Evolutionary conservation across 92 coral and sea anemone species (phyloP).

Genomic region (Siderastrea radians): DNA sequence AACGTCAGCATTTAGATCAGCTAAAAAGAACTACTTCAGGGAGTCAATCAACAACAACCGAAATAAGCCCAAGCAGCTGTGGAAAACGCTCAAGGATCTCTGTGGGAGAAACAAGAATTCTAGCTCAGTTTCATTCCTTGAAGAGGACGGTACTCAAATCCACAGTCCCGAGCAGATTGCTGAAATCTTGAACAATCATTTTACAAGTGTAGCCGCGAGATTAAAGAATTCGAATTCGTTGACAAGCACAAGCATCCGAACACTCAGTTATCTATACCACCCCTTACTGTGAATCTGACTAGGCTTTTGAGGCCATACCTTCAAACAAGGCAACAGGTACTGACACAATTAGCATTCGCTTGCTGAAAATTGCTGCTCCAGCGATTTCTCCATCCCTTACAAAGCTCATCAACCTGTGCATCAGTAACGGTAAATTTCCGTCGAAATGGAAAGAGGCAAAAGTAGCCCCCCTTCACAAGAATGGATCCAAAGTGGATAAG

Average conservation of each 20-base stretch:
- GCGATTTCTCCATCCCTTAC: slow-evolving; percentile 55
- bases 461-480: slow-evolving; percentile 18
- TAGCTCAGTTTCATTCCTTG: no score
- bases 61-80: no score
- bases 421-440: slow-evolving; percentile 40
- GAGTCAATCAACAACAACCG: no score
- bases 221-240: slow-evolving; percentile 29
- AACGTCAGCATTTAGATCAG: no score
- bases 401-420: slow-evolving; percentile 45
- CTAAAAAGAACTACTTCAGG: no score
- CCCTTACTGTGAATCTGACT: slow-evolving; percentile 12
- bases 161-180: no score
- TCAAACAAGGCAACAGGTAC: slow-evolving; percentile 61
- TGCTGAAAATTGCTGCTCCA: slow-evolving; percentile 64
- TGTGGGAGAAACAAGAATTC: no score
- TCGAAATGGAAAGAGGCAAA: slow-evolving; percentile 30
- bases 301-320: slow-evolving; percentile 45
- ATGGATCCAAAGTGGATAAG: background rate
- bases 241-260: slow-evolving; percentile 25
- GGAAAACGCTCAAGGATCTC: no score
- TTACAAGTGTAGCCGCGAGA: background rate
- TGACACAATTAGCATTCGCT: slow-evolving; percentile 32
- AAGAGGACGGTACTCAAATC: no score
- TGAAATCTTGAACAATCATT: background rate
- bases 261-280: slow-evolving; percentile 16